Evolutionary conservation across 2,888 invertebrate genomes (phyloP), one percentile per base, ranked within the genome.

Genomic region (Agriopis leucophaearia): DNA sequence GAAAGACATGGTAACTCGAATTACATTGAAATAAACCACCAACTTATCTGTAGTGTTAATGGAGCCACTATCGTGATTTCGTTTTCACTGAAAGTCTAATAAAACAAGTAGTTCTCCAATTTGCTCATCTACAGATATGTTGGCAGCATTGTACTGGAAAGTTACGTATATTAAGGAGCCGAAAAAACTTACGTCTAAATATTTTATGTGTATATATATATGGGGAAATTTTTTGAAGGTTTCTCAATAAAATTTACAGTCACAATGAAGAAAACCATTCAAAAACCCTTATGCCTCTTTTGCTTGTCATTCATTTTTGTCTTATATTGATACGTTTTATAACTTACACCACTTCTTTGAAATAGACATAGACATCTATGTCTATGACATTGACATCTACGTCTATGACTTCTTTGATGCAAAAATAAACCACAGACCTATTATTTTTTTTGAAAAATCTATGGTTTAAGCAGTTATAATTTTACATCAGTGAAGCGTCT

Each of bases 1-100:
- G 85, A 87, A 88, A 81, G 78, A 82, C 73, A 88, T 93, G 92
- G 93, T 93, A 93, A 93, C 93, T 92, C 88, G 88, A 92, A 91
- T 89, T 85, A 80, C 84, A 79, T 55, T 42, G 10, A 42, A 18
- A 42, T 10, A 27, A 42, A 40, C 15, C 18, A 44, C 42, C 27
- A 16, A 55, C 13, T 42, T 42, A 13, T 54, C 54, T 38, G 5
- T 15, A 10, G 9, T 12, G 15, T 38, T 54, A 6, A 15, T 15
- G 15, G 10, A 45, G 45, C 52, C 27, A 15, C 15, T 15, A 10
- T n/a, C 3, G 35, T 8, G 7, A 35, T 51, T 8, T 36, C n/a
- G 4, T 2, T 8, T 36, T 18, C 2, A 8, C 5, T n/a, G 4
- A 7, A 15, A 10, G 1, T 16, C 8, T n/a, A n/a, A 5, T 27